These are phyloP conservation scores for Drosophila pseudoananassae DNA, from an alignment of 1,140 invertebrate species.

Conservation along the genomic window DNA sequence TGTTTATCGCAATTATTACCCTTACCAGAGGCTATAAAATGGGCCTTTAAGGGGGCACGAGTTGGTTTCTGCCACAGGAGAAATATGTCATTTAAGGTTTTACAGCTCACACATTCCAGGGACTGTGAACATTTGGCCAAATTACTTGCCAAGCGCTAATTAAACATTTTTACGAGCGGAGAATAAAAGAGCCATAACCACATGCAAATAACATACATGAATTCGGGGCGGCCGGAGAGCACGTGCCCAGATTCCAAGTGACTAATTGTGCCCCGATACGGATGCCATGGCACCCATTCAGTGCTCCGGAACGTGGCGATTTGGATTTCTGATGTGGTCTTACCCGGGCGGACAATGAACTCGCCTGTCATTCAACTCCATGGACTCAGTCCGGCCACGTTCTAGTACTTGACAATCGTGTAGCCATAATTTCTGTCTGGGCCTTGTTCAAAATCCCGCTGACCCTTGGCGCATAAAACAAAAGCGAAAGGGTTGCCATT, in stretches of 20 bases:
- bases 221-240: background rate
- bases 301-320: conserved; percentile 12
- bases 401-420: conserved; percentile 63
- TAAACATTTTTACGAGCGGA: conserved; percentile 68
- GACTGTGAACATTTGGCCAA: conserved; percentile 37
- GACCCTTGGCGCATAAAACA: conserved; percentile 49
- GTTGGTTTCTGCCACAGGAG: background rate
- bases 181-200: conserved; percentile 70
- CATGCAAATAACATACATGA: conserved; percentile 34
- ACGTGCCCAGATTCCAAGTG: conserved; percentile 54
- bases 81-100: conserved; percentile 46
- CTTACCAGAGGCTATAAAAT: background rate
- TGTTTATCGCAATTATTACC: no score
- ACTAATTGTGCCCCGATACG: conserved; percentile 37
- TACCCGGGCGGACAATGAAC: conserved; percentile 19
- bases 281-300: conserved; percentile 9
- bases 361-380: conserved; percentile 31
- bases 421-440: conserved; percentile 70
- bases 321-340: conserved; percentile 7
- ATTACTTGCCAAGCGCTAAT: conserved; percentile 70
- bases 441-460: conserved; percentile 20
- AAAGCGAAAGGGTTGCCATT: conserved; percentile 52
- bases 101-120: conserved; percentile 14
- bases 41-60: background rate
- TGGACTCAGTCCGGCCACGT: conserved; percentile 35